phyloP scores from a whole-genome alignment of 2,797 vertebrate species.

The Staurois parvus region DNA sequence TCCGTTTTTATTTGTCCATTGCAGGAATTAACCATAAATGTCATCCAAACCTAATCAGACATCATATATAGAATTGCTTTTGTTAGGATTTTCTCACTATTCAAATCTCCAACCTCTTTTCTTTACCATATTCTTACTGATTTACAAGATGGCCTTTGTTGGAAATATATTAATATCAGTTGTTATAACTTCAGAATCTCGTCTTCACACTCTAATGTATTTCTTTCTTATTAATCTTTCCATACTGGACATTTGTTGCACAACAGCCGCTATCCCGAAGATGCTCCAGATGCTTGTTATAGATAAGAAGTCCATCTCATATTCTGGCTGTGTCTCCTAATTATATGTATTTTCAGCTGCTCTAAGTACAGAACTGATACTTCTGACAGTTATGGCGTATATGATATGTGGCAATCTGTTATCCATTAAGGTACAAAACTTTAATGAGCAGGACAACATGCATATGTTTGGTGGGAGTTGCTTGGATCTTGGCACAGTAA shows the following conservation, averaged over 20 bases:
- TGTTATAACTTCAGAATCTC: constrained; percentile 31
- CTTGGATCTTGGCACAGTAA: constrained; percentile 41
- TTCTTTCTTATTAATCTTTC: constrained; percentile 54
- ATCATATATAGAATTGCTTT: constrained; percentile 15
- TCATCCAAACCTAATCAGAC: constrained; percentile 38
- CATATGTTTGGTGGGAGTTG: not conserved
- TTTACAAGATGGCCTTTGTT: constrained; percentile 48
- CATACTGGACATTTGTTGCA: constrained; percentile 46
- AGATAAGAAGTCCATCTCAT: constrained; percentile 48
- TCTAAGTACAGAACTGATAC: constrained; percentile 48
- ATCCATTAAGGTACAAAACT: constrained; percentile 52
- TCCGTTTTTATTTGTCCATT: not conserved
- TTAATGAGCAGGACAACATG: constrained; percentile 53
- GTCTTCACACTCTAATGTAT: constrained; percentile 51
- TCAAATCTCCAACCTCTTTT: constrained; percentile 9
- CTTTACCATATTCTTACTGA: constrained; percentile 49
- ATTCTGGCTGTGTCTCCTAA: constrained; percentile 31
- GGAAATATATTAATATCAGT: constrained; percentile 54
- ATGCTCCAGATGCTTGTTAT: constrained; percentile 31
- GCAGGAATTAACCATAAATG: not conserved
- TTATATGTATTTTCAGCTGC: constrained; percentile 38
- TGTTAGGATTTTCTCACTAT: constrained; percentile 46
- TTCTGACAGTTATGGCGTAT: constrained; percentile 59
- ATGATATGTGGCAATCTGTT: constrained; percentile 60
- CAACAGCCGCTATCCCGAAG: constrained; percentile 39